Conservation (phyloP, 2,113 vertebrate genomes). For the Tenebrosternarchus preto region DNA sequence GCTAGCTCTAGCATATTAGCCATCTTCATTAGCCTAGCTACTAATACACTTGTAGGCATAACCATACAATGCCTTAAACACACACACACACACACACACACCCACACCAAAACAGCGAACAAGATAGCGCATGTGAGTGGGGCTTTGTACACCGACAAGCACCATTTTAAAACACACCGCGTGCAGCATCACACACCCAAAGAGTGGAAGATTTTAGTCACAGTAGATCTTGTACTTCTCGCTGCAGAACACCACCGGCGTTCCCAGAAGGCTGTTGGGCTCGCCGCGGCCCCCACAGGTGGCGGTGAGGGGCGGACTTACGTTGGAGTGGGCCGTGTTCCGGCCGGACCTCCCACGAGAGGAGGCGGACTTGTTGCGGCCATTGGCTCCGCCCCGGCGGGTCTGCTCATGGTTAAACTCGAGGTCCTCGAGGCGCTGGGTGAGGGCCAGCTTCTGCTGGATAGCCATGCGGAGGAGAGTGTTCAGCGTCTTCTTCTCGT, state of each 20-base stretch:
- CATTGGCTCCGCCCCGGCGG: conserved; percentile 80
- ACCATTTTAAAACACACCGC: conserved; percentile 34
- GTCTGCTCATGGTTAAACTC: conserved; percentile 92
- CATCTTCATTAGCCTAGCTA: conserved; percentile 72
- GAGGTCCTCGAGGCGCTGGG: conserved; percentile 93
- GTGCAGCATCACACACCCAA: conserved; percentile 21
- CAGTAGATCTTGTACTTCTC: conserved; percentile 99
- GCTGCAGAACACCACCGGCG: conserved; percentile 85
- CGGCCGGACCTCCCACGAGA: conserved; percentile 74
- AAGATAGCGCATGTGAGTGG: conserved; percentile 74
- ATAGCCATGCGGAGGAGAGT: conserved; percentile 97
- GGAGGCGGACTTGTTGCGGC: conserved; percentile 80
- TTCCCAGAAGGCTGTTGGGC: conserved; percentile 78
- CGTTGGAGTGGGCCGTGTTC: conserved; percentile 75
- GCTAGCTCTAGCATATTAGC: conserved; percentile 70
- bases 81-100: conserved; percentile 35
- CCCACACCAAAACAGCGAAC: conserved; percentile 68
- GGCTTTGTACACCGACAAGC: conserved; percentile 72
- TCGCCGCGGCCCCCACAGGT: conserved; percentile 81
- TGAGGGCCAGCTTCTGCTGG: conserved; percentile 97
- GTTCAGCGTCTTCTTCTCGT: conserved; percentile 98
- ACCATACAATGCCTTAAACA: conserved; percentile 63
- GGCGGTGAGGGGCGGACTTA: conserved; percentile 87
- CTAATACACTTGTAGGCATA: conserved; percentile 62
- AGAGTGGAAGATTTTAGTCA: conserved; percentile 74